phyloP scores from a whole-genome alignment of 2,888 invertebrate genomes.

The Biston betularia region DNA sequence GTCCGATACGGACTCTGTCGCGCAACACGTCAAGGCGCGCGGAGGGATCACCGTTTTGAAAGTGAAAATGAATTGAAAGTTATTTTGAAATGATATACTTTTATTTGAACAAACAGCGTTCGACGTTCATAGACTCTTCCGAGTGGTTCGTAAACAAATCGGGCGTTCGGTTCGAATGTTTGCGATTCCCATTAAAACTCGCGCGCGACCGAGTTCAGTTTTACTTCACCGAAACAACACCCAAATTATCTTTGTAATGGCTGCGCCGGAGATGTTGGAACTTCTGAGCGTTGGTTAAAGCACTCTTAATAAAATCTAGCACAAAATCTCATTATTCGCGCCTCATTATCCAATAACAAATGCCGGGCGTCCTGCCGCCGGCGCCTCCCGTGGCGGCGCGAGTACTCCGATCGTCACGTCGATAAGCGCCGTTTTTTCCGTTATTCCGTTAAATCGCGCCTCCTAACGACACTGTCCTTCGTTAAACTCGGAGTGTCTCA shows the following conservation, averaged over 20 bases:
- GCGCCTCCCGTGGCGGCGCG: slow-evolving; percentile 5
- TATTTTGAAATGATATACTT: neutral
- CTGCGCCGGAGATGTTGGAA: slow-evolving; percentile 11
- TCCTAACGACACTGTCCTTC: slow-evolving; percentile 75
- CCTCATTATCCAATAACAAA: slow-evolving; percentile 47
- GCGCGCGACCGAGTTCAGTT: slow-evolving; percentile 8
- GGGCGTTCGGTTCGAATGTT: neutral
- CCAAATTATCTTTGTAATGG: slow-evolving; percentile 9
- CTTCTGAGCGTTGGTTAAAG: slow-evolving; percentile 15
- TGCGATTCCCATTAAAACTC: neutral
- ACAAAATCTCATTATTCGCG: slow-evolving; percentile 45
- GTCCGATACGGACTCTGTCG: no score
- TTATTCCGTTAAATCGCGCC: slow-evolving; percentile 75
- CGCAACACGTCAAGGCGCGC: no score
- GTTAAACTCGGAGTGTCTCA: slow-evolving; percentile 77
- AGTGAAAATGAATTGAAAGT: no score
- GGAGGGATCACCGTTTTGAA: no score
- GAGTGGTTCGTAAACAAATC: neutral
- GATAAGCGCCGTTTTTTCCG: slow-evolving; percentile 71
- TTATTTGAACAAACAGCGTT: neutral
- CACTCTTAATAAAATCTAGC: slow-evolving; percentile 37
- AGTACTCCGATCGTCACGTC: slow-evolving; percentile 72
- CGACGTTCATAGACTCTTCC: neutral
- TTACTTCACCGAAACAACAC: slow-evolving; percentile 2
- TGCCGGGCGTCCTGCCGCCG: slow-evolving; percentile 18